Conservation (phyloP, 2,113 vertebrate genomes). For the Sinocyclocheilus grahami region DNA sequence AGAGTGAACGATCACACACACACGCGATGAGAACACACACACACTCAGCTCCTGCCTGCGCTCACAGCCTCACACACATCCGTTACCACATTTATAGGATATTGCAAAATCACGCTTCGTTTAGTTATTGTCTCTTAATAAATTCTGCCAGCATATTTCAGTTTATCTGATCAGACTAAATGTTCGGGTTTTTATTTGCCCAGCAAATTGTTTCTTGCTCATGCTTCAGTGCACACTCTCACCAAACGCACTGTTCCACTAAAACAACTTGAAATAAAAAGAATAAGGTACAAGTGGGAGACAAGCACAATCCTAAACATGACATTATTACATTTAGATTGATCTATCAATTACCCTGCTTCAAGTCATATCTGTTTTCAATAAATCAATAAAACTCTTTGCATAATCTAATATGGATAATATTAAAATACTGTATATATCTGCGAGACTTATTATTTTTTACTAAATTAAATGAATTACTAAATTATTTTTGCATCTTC, state of each 20-base stretch:
- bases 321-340: background rate
- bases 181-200: background rate
- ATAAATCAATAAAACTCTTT: background rate
- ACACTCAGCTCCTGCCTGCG: background rate
- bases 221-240: background rate
- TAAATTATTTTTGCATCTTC: background rate
- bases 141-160: background rate
- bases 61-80: background rate
- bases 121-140: background rate
- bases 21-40: background rate
- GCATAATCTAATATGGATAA: background rate
- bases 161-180: background rate
- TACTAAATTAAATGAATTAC: no score
- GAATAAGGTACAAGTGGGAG: background rate
- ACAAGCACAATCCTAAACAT: background rate
- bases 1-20: background rate
- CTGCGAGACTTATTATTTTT: background rate
- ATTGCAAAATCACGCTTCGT: background rate
- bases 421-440: background rate
- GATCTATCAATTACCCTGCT: background rate
- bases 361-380: background rate
- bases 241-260: background rate
- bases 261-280: background rate
- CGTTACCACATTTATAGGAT: background rate
- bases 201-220: background rate